Base-by-base conservation (phyloP, 2,113 vertebrate species). In the Pteruthius melanotis region DNA sequence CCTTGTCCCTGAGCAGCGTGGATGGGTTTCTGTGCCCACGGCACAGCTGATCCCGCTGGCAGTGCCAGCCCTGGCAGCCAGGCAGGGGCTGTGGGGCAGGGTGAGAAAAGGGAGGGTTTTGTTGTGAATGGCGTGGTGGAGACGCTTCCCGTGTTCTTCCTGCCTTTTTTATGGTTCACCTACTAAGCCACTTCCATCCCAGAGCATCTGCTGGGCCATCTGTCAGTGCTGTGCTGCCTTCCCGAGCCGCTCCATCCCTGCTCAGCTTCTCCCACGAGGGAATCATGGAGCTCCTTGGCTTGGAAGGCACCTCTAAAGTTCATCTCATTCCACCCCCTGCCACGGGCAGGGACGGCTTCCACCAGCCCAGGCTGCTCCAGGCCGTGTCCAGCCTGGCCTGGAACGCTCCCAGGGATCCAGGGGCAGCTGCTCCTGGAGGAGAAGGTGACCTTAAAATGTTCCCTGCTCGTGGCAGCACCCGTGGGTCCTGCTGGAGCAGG, bases 201-300 rank as follows among this genome's bases (percentile, higher is more conserved):
- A 8, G 69, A 96, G 97, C 98, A 97, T 96, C 97, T 98, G 96
- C 54, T 91, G 57, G 14, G 20, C 97, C 97, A 97, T 97, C 97
- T 98, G 97, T 87, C 81, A 4, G 87, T 64, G 92, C 93, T 70
- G 94, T 53, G 45, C 90, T 49, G 26, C 81, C 69, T 69, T n/a
- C 90, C 27, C 28, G 30, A 92, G 94, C 42, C 57, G 7, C 35
- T 24, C 44, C 5, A 7, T 24, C 83, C 85, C 64, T 2, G 26
- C 85, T 64, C 81, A 7, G 68, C 89, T 68, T n/a, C 66, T 59
- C 84, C 81, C 77, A 68, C 6, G 1, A 2, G 23, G 35, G 7
- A 31, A 0, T 6, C 78, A 4, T 1, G 60, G 6, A 9, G 6
- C 0, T 18, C 3, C 20, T 15, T 11, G 65, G 11, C 27, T 23